These are phyloP conservation scores for Andricus curvator DNA, from an alignment of 2,888 invertebrate genomes.

Conservation along the genomic window DNA sequence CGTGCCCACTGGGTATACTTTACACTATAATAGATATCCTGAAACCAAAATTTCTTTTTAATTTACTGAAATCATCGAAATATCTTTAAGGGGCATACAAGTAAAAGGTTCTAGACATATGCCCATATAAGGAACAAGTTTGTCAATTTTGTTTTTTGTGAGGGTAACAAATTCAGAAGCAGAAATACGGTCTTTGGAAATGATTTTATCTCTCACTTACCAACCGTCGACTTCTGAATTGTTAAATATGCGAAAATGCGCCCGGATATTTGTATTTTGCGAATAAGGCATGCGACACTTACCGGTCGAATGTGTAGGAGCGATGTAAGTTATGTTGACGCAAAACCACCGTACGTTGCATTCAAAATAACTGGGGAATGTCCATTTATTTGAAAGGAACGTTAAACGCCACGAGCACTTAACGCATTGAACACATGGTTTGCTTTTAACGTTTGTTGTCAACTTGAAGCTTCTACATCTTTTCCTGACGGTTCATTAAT, in stretches of 20 bases:
- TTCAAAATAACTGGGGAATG: slow-evolving; percentile 62
- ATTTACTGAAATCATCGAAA: too few relatives aligned
- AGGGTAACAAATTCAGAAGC: neutral
- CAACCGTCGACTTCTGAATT: slow-evolving; percentile 10
- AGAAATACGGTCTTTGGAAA: neutral
- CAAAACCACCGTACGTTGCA: slow-evolving; percentile 56
- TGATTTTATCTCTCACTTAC: slow-evolving; percentile 2
- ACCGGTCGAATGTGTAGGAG: slow-evolving; percentile 6
- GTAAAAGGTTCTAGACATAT: too few relatives aligned
- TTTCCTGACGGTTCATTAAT: slow-evolving; percentile 56
- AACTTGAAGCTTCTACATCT: slow-evolving; percentile 46
- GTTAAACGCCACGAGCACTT: slow-evolving; percentile 58
- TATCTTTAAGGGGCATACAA: too few relatives aligned
- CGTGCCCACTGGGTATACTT: too few relatives aligned
- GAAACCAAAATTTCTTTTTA: too few relatives aligned
- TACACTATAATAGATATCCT: too few relatives aligned
- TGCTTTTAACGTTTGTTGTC: slow-evolving; percentile 53
- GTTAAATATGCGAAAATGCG: neutral
- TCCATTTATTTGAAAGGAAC: slow-evolving; percentile 57
- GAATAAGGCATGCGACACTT: slow-evolving; percentile 21
- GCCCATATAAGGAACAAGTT: too few relatives aligned
- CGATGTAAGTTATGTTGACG: slow-evolving; percentile 53
- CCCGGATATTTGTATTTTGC: slow-evolving; percentile 38
- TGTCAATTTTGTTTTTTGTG: neutral
- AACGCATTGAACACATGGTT: slow-evolving; percentile 63